Conservation (phyloP, 2,797 vertebrate genomes). For the Zalophus californianus region DNA sequence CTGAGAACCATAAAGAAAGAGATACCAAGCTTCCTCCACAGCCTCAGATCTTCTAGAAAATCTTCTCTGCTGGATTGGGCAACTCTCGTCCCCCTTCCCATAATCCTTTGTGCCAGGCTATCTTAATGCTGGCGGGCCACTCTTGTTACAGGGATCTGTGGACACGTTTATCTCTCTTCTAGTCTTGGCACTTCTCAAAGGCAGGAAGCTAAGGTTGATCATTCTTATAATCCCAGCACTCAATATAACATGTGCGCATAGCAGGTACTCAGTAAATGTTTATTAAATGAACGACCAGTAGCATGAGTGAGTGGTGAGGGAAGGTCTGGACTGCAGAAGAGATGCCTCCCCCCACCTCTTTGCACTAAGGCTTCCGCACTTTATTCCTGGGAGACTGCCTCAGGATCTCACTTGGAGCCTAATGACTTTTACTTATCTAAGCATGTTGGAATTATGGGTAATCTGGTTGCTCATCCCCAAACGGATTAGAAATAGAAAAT, state of each 20-base stretch:
- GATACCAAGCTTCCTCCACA: not conserved
- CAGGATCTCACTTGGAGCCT: not conserved
- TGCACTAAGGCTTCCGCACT: not conserved
- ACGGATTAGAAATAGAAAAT: conserved; percentile 57
- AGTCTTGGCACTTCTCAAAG: conserved; percentile 33
- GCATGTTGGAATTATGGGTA: conserved; percentile 46
- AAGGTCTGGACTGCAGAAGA: not conserved
- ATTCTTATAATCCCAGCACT: not conserved
- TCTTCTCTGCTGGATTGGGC: not conserved
- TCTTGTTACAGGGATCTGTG: not conserved
- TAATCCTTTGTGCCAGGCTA: not conserved
- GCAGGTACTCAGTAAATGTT: conserved; percentile 30
- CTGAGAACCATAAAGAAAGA: not conserved
- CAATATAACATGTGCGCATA: not conserved
- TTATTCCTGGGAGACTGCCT: conserved; percentile 14
- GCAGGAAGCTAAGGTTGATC: not conserved
- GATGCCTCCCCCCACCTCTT: not conserved
- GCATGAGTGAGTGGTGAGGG: not conserved
- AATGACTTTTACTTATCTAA: conserved; percentile 59
- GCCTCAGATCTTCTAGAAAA: not conserved
- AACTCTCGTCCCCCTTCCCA: not conserved
- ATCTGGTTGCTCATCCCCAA: conserved; percentile 22
- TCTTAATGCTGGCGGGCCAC: not conserved
- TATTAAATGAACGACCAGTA: not conserved
- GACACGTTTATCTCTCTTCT: not conserved